phyloP scores from a whole-genome alignment of 2,888 invertebrate species.

The Leptopilina myrica region DNA sequence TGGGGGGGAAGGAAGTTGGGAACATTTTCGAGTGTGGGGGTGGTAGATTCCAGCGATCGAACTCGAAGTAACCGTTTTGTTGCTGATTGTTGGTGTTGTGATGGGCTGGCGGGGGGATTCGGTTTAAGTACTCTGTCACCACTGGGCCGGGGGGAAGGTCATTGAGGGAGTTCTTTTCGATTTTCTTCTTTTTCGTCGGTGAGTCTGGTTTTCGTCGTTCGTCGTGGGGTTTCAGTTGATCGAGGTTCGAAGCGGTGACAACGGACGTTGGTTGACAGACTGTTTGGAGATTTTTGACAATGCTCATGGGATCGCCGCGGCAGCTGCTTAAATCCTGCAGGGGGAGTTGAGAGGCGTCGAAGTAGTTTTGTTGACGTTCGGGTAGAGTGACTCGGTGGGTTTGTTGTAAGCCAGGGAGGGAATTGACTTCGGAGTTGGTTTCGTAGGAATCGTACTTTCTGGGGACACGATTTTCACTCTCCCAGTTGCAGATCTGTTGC shows the following conservation, averaged over 20 bases:
- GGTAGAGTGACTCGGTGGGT: slow-evolving; percentile 76
- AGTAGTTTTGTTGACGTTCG: slow-evolving; percentile 82
- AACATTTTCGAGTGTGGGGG: slow-evolving; percentile 85
- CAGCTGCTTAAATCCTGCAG: slow-evolving; percentile 86
- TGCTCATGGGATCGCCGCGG: slow-evolving; percentile 86
- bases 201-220: slow-evolving; percentile 72
- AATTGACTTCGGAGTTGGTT: slow-evolving; percentile 60
- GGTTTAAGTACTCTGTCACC: slow-evolving; percentile 79
- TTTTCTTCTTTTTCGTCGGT: slow-evolving; percentile 79
- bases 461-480: slow-evolving; percentile 66
- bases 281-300: slow-evolving; percentile 85
- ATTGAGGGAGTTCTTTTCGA: slow-evolving; percentile 80
- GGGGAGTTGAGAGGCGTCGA: slow-evolving; percentile 81
- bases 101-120: slow-evolving; percentile 86
- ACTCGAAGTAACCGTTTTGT: slow-evolving; percentile 87
- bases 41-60: slow-evolving; percentile 88
- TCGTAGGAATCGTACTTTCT: slow-evolving; percentile 67
- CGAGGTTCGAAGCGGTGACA: slow-evolving; percentile 62
- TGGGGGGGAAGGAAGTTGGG: slow-evolving; percentile 79
- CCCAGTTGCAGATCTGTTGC: slow-evolving; percentile 72
- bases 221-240: slow-evolving; percentile 74
- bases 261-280: slow-evolving; percentile 79
- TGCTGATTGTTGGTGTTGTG: slow-evolving; percentile 80
- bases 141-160: slow-evolving; percentile 78
- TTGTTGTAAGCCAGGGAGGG: slow-evolving; percentile 69